Evolutionary conservation across 2,888 invertebrate genomes (phyloP).

Genomic region (Eugnorisma glareosa): DNA sequence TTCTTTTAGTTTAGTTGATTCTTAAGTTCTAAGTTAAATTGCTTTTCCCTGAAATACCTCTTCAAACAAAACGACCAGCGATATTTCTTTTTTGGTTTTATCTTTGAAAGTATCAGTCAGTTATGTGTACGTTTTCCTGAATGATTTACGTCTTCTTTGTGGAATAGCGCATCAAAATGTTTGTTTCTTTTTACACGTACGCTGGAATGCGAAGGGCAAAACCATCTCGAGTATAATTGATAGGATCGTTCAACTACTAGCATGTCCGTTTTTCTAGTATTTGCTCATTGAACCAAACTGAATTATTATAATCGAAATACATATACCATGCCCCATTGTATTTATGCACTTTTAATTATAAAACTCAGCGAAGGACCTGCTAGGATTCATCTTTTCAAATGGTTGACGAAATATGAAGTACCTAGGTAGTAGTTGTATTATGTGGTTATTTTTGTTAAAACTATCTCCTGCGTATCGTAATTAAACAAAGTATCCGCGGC

Average conservation of each 20-base stretch:
- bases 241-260: slow-evolving; percentile 32
- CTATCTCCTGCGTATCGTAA: neutral
- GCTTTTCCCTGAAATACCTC: slow-evolving; percentile 5
- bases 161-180: slow-evolving; percentile 42
- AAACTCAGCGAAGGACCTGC: neutral
- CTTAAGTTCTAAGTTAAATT: neutral
- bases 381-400: neutral
- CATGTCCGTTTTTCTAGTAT: slow-evolving; percentile 27
- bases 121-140: slow-evolving; percentile 23
- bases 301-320: neutral
- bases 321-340: neutral
- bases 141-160: slow-evolving; percentile 42
- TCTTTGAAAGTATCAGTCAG: slow-evolving; percentile 22
- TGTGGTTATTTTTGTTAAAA: neutral
- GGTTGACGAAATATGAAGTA: neutral
- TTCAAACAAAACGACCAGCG: slow-evolving; percentile 6
- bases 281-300: slow-evolving; percentile 42
- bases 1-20: too few species aligned
- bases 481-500: neutral
- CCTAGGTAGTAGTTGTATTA: neutral
- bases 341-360: slow-evolving; percentile 3
- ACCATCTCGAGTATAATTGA: slow-evolving; percentile 44
- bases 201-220: slow-evolving; percentile 60
- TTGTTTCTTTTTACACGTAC: slow-evolving; percentile 44
- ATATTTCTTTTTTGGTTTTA: slow-evolving; percentile 32